Evolutionary conservation across 2,888 invertebrate species (phyloP), one percentile per base, ranked within the genome.

Genomic region (Cepaea hortensis): DNA sequence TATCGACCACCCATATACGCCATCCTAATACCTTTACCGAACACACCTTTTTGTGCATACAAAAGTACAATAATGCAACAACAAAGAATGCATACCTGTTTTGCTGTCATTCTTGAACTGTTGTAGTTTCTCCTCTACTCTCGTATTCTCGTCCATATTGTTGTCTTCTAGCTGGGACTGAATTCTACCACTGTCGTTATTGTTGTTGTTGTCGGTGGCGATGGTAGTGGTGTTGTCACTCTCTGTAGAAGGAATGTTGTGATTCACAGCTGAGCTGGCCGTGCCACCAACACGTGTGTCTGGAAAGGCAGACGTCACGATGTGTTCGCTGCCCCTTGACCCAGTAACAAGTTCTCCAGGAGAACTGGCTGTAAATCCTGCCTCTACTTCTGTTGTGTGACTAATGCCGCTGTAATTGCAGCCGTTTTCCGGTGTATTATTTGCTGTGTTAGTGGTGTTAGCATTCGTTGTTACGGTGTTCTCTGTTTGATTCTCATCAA

Each of bases 91-190:
- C 79, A 15, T 73, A 87, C 87, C 87, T 68, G 35, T 87, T 76
- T 85, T 85, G 77, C 20, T 50, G 50, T 88, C 87, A 75, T 86
- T 82, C 77, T 88, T 80, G 61, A 88, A 88, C 82, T 87, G 87
- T 13, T 68, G 62, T 18, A 88, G 84, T 81, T 88, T 88, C 55
- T 88, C 88, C 76, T 88, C 88, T 48, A 88, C 73, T 61, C 81
- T 84, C 61, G 55, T 70, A 7, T 87, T 65, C 23, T 88, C 88
- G 13, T 81, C 85, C 87, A 87, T 87, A 61, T n/a, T 85, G 76
- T 18, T 72, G 20, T 81, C 85, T 20, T 70, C 65, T 13, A 61
- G 23, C 23, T 13, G 46, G 23, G 35, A 73, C 73, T 20, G 23
- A 7, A n/a, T 65, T 35, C 79, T 79, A 15, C 50, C 73, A 20